A percentile compares a stretch with the other conserved stretches of the same genome.
Evolutionary conservation across 1,140 invertebrate species (phyloP).

Genomic region (Agrilus planipennis): DNA sequence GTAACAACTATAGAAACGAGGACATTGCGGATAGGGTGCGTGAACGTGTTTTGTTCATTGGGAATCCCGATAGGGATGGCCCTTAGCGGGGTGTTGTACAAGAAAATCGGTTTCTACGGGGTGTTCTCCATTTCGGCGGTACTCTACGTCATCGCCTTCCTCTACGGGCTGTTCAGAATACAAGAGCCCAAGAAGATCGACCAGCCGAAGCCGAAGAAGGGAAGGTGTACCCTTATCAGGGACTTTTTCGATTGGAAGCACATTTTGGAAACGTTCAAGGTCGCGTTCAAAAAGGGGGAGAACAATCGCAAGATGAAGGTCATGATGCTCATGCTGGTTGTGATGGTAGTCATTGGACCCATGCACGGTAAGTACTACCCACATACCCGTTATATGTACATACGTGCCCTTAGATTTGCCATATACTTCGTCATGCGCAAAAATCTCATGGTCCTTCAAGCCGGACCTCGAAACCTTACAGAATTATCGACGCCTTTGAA

Average conservation of each 20-base stretch:
- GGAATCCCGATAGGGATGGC: slow-evolving; percentile 70
- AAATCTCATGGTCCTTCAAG: too few relatives aligned
- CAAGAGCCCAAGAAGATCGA: slow-evolving; percentile 44
- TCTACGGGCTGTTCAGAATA: slow-evolving; percentile 54
- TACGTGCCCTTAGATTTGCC: too few relatives aligned
- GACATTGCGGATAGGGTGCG: slow-evolving; percentile 70
- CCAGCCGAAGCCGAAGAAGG: slow-evolving; percentile 31
- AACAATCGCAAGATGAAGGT: slow-evolving; percentile 59
- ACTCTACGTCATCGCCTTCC: slow-evolving; percentile 60
- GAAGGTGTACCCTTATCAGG: slow-evolving; percentile 28
- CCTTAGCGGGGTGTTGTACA: slow-evolving; percentile 54
- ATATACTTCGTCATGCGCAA: too few relatives aligned
- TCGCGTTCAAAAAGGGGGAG: slow-evolving; percentile 61
- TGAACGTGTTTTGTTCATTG: slow-evolving; percentile 69
- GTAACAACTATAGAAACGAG: slow-evolving; percentile 68
- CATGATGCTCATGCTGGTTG: slow-evolving; percentile 60
- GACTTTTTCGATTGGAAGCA: slow-evolving; percentile 64
- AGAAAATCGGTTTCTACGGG: slow-evolving; percentile 67
- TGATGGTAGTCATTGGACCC: slow-evolving; percentile 73
- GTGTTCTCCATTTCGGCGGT: slow-evolving; percentile 61
- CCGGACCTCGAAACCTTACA: too few relatives aligned
- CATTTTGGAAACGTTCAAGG: slow-evolving; percentile 58
- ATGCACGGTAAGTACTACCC: slow-evolving; percentile 53
- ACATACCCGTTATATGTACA: too few relatives aligned
- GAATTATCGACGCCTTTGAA: too few relatives aligned